A percentile compares a stretch with the other conserved stretches of the same genome.
Conservation (phyloP, 2,113 vertebrate species). For the Pholis gunnellus region DNA sequence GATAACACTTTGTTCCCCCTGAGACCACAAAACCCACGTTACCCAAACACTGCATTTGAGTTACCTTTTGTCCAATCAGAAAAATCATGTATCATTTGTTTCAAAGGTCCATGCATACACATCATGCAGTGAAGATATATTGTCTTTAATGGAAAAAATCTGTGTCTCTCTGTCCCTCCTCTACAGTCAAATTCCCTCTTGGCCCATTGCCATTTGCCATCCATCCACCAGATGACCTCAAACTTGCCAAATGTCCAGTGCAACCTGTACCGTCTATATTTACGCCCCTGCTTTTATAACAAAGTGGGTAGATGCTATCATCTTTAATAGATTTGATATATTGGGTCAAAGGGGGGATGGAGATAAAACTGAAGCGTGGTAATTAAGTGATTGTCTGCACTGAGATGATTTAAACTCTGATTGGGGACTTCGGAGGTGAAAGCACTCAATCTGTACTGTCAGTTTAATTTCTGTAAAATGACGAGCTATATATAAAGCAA, state of each 20-base stretch:
- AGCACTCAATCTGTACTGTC: slow-evolving; percentile 10
- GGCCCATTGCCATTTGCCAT: not conserved
- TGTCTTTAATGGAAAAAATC: not conserved
- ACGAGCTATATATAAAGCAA: slow-evolving; percentile 31
- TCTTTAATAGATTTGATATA: slow-evolving; percentile 7
- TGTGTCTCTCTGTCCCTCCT: not conserved
- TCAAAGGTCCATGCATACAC: not conserved
- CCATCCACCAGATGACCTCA: not conserved
- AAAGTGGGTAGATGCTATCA: not conserved
- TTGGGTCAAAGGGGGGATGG: not conserved
- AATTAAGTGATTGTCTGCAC: slow-evolving; percentile 8
- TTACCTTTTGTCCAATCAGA: slow-evolving; percentile 5
- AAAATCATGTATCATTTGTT: not conserved
- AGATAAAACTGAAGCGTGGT: not conserved
- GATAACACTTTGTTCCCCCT: not conserved
- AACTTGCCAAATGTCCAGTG: too few relatives aligned
- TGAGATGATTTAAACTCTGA: slow-evolving; percentile 20
- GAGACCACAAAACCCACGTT: not conserved
- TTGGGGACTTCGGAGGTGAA: slow-evolving; percentile 41
- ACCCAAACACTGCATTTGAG: not conserved
- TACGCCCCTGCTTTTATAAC: not conserved
- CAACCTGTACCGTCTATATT: not conserved
- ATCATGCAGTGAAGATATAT: not conserved
- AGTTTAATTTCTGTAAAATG: slow-evolving; percentile 24
- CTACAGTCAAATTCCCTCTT: not conserved